Percentiles rank a stretch among this genome's conserved stretches.
Evolutionary conservation across 2,888 invertebrate genomes (phyloP).

Genomic region (Watsonalla binaria): DNA sequence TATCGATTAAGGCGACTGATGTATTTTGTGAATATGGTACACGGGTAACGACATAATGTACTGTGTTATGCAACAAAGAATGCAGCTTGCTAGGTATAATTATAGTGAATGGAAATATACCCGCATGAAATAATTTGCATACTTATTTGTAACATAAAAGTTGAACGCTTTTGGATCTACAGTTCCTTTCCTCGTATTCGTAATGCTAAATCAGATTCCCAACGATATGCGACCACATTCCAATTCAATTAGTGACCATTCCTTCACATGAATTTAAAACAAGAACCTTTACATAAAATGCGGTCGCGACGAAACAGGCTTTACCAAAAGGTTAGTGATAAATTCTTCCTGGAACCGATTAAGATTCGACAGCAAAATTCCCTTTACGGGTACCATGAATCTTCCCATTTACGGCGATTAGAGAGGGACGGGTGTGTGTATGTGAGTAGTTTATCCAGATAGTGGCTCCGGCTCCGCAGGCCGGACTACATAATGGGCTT

Average conservation of each 20-base stretch:
- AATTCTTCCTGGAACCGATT: conserved; percentile 64
- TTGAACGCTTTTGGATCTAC: too few species aligned
- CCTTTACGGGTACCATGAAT: conserved; percentile 60
- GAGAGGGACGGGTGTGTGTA: conserved; percentile 57
- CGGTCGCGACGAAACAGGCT: conserved; percentile 36
- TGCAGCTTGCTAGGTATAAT: too few species aligned
- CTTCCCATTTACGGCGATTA: conserved; percentile 58
- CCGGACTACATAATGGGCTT: conserved; percentile 44
- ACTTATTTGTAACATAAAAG: too few species aligned
- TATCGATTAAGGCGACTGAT: too few species aligned
- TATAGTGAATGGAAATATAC: too few species aligned
- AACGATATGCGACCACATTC: conserved; percentile 16
- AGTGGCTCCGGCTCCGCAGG: conserved; percentile 35
- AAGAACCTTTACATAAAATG: conserved; percentile 28
- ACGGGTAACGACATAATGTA: too few species aligned
- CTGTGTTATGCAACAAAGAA: too few species aligned
- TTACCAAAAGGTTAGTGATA: conserved; percentile 53
- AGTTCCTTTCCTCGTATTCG: too few species aligned
- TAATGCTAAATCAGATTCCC: not conserved
- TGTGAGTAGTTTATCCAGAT: conserved; percentile 49
- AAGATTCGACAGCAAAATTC: conserved; percentile 63
- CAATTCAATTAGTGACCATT: conserved; percentile 30
- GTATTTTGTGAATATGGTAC: too few species aligned
- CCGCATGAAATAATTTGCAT: too few species aligned
- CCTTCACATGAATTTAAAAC: conserved; percentile 17